Percentiles rank a stretch among this genome's conserved stretches.
Conservation (phyloP, 37 sponge, comb jelly and placozoan species). For the Bolinopsis microptera region DNA sequence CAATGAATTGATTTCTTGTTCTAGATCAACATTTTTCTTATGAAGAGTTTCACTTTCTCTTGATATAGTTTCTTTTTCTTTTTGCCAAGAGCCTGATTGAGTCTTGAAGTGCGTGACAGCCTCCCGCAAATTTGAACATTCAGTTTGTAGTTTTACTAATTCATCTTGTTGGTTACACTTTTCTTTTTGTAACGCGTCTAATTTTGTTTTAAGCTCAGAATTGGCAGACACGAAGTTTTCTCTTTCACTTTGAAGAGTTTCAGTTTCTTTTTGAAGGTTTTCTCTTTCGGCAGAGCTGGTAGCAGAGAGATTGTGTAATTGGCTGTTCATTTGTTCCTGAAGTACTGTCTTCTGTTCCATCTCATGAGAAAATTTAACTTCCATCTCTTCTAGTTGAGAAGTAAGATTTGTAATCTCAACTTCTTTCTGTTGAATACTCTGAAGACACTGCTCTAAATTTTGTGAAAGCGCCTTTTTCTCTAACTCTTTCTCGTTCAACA, state of each 20-base stretch:
- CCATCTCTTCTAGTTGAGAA: background rate
- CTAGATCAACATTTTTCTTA: background rate
- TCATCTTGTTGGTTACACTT: background rate
- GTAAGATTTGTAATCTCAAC: background rate
- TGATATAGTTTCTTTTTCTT: background rate
- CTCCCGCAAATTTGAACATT: background rate
- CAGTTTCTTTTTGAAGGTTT: background rate
- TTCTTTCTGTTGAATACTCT: background rate
- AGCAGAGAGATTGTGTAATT: background rate
- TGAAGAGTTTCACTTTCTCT: background rate
- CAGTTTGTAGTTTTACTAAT: background rate
- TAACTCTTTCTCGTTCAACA: background rate
- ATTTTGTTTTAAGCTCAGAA: background rate
- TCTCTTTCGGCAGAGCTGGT: background rate
- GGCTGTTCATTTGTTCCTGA: background rate
- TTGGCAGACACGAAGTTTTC: background rate
- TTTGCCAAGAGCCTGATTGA: background rate
- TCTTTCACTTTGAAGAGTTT: background rate
- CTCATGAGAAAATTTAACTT: background rate
- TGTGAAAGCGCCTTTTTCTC: background rate
- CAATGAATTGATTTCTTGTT: background rate
- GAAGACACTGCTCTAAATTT: background rate
- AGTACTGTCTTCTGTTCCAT: background rate
- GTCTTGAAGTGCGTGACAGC: background rate
- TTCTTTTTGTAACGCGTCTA: background rate